Base-by-base conservation (phyloP, 2,888 invertebrate species). In the Carpatolechia fugitivella region DNA sequence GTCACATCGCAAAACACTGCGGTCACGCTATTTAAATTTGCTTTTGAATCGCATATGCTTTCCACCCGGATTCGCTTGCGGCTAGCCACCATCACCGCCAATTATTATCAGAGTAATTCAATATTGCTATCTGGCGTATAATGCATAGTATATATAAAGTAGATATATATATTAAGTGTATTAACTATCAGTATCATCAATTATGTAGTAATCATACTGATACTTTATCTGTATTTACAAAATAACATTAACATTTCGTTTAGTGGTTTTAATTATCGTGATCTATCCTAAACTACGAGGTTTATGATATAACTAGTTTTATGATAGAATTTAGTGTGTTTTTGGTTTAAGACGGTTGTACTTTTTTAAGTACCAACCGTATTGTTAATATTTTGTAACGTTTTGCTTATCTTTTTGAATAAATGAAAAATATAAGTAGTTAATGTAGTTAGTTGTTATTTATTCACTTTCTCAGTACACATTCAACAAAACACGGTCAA, bases 101-200 rank as follows among this genome's bases (percentile, higher is more conserved):
- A 44, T 38, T 38, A 38, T 38, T 24, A 44, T 44, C 44, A 20
- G 44, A 20, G 20, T 44, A 29, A 24, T 44, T 24, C 44, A 44
- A n/a, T 44, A 1, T 11, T 1, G n/a, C 20, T n/a, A n/a, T 44
- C 20, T 2, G n/a, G 16, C 16, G 18, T 8, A 16, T 41, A 3
- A 40, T 33, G 10, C 33, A 33, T 33, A 3, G 2, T 33, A 5
- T 8, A 33, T 3, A 33, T 33, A 5, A n/a, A 5, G n/a, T 10
- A 11, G 10, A 8, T 11, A 33, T 11, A 3, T 8, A 33, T 30
- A 8, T 8, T 8, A 11, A 33, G 2, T 33, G n/a, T 10, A 11
- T 11, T 8, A 33, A 33, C n/a, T 33, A 33, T 5, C 11, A 8
- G 8, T 11, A 33, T 11, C 33, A 33, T 33, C 33, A n/a, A 11